Evolutionary conservation across 1,140 invertebrate species (phyloP).

Genomic region (Thaumetopoea pityocampa): DNA sequence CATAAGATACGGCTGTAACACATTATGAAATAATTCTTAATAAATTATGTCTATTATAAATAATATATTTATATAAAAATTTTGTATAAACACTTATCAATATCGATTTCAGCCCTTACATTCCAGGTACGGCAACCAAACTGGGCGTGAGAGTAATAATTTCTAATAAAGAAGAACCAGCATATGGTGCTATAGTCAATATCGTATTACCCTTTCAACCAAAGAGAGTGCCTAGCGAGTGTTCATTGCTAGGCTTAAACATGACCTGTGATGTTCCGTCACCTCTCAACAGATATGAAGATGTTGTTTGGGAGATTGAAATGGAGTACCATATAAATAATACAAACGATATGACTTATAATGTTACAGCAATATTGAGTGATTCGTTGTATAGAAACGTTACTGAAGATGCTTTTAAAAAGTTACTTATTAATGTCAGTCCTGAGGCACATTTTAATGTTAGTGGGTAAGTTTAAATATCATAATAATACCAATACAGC

Average conservation of each 20-base stretch:
- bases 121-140: constrained; percentile 40
- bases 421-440: constrained; percentile 32
- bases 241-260: constrained; percentile 33
- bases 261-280: constrained; percentile 47
- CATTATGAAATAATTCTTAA: too few species aligned
- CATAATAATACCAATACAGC: neutral
- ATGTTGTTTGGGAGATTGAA: constrained; percentile 48
- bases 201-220: constrained; percentile 39
- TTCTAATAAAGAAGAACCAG: constrained; percentile 51
- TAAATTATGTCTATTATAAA: too few species aligned
- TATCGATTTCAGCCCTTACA: constrained; percentile 41
- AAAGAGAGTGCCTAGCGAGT: constrained; percentile 43
- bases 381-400: constrained; percentile 40
- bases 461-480: constrained; percentile 39
- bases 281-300: constrained; percentile 38
- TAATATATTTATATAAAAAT: too few species aligned
- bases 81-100: too few species aligned
- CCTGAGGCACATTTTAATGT: constrained; percentile 41
- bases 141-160: constrained; percentile 44
- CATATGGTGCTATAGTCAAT: constrained; percentile 47
- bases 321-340: constrained; percentile 15
- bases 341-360: constrained; percentile 15
- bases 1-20: too few species aligned
- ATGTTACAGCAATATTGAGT: constrained; percentile 33
- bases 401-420: constrained; percentile 24